Evolutionary conservation across 2,888 invertebrate genomes (phyloP).

Genomic region (Pseudococcus viburni): DNA sequence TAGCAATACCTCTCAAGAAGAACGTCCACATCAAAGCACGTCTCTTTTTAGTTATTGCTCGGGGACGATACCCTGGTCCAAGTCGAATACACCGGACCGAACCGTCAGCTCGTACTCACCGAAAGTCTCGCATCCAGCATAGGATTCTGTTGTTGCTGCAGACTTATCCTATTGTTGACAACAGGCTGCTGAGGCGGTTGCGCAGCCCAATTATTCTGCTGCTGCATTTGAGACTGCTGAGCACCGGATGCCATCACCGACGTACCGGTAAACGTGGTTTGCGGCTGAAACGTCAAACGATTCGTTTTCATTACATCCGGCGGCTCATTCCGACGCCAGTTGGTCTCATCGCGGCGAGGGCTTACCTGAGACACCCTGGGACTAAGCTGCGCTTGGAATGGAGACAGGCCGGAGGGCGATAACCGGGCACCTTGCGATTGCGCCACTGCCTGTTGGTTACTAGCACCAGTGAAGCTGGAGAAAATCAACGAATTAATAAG

Average conservation of each 20-base stretch:
- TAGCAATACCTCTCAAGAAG: conserved; percentile 34
- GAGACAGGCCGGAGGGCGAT: conserved; percentile 75
- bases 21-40: background rate
- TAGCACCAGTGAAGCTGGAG: conserved; percentile 55
- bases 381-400: conserved; percentile 73
- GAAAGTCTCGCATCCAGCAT: conserved; percentile 90
- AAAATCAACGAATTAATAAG: background rate
- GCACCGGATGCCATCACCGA: conserved; percentile 61
- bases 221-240: conserved; percentile 69
- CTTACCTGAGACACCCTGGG: conserved; percentile 74
- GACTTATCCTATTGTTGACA: conserved; percentile 74
- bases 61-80: background rate
- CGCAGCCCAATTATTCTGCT: conserved; percentile 72
- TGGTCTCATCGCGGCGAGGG: background rate
- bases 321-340: background rate
- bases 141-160: conserved; percentile 86
- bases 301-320: background rate
- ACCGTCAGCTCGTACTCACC: conserved; percentile 74
- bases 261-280: conserved; percentile 67
- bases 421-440: conserved; percentile 71
- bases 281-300: conserved; percentile 33
- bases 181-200: conserved; percentile 71
- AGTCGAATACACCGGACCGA: no score
- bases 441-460: conserved; percentile 42
- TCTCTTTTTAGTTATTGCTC: conserved; percentile 41